Percentiles rank a stretch among this genome's conserved stretches.
Conservation (phyloP, 2,888 invertebrate species). For the Ptilodon capucinus region DNA sequence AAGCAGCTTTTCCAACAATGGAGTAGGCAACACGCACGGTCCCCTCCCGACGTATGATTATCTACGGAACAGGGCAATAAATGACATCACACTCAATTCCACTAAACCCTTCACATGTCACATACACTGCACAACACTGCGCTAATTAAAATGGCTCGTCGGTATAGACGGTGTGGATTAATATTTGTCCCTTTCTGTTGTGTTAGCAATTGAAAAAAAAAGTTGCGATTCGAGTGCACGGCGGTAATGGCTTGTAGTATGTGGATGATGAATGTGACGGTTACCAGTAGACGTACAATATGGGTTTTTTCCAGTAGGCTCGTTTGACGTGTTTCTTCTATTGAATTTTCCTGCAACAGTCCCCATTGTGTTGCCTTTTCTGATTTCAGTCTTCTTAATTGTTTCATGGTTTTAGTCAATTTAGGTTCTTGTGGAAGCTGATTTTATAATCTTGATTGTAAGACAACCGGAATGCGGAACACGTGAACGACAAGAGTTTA, state of each 20-base stretch:
- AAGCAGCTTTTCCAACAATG: slow-evolving; percentile 83
- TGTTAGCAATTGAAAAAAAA: slow-evolving; percentile 38
- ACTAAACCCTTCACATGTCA: slow-evolving; percentile 44
- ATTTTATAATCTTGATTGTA: slow-evolving; percentile 22
- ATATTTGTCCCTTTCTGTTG: slow-evolving; percentile 39
- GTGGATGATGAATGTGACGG: slow-evolving; percentile 37
- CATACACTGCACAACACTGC: slow-evolving; percentile 39
- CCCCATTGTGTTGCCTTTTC: slow-evolving; percentile 25
- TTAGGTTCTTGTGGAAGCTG: slow-evolving; percentile 15
- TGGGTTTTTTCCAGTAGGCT: slow-evolving; percentile 7
- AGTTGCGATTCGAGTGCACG: slow-evolving; percentile 38
- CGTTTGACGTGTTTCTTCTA: not conserved
- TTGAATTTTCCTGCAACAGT: slow-evolving; percentile 10
- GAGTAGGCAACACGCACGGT: slow-evolving; percentile 80
- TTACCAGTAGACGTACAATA: slow-evolving; percentile 19
- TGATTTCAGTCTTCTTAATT: slow-evolving; percentile 26
- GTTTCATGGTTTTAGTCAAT: slow-evolving; percentile 19
- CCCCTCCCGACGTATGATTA: slow-evolving; percentile 76
- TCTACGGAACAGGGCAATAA: slow-evolving; percentile 81
- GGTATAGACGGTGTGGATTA: slow-evolving; percentile 31
- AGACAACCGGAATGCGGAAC: slow-evolving; percentile 15
- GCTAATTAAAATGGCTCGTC: slow-evolving; percentile 40
- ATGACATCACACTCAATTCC: slow-evolving; percentile 71
- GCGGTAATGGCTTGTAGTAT: slow-evolving; percentile 35
- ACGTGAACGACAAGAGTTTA: slow-evolving; percentile 11